Conservation (phyloP, 2,888 invertebrate species). For the Cyrtodaria siliqua region DNA sequence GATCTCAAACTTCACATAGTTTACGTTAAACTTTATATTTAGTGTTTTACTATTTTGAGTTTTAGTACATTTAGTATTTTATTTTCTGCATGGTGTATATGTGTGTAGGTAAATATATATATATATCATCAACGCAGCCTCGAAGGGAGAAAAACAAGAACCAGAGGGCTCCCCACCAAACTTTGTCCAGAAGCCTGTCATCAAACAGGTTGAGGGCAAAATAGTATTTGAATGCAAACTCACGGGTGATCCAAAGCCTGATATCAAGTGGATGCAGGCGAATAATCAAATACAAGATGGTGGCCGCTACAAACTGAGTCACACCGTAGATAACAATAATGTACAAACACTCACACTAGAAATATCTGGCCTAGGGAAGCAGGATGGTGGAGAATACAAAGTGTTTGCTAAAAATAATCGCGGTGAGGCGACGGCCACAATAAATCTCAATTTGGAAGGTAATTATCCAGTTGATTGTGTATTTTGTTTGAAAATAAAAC, state of each 20-base stretch:
- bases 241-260: constrained; percentile 89
- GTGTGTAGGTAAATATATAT: too few relatives aligned
- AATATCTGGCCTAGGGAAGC: constrained; percentile 92
- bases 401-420: constrained; percentile 96
- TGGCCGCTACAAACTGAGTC: constrained; percentile 89
- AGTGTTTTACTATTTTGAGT: too few relatives aligned
- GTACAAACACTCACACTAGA: constrained; percentile 94
- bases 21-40: too few relatives aligned
- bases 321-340: constrained; percentile 88
- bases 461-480: constrained; percentile 30
- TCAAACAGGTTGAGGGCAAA: constrained; percentile 96
- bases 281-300: constrained; percentile 93
- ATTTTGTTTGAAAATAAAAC: too few relatives aligned
- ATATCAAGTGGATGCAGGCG: constrained; percentile 97
- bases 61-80: too few relatives aligned
- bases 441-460: constrained; percentile 90
- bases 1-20: too few relatives aligned
- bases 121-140: constrained; percentile 31
- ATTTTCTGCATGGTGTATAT: too few relatives aligned
- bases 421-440: constrained; percentile 97
- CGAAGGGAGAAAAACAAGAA: constrained; percentile 47
- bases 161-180: constrained; percentile 89
- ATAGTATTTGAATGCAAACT: constrained; percentile 88
- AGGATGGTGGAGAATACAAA: constrained; percentile 96
- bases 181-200: constrained; percentile 99